These are phyloP conservation scores for Brachionus paranguensis DNA, from an alignment of 1,140 invertebrate species.

Conservation along the genomic window DNA sequence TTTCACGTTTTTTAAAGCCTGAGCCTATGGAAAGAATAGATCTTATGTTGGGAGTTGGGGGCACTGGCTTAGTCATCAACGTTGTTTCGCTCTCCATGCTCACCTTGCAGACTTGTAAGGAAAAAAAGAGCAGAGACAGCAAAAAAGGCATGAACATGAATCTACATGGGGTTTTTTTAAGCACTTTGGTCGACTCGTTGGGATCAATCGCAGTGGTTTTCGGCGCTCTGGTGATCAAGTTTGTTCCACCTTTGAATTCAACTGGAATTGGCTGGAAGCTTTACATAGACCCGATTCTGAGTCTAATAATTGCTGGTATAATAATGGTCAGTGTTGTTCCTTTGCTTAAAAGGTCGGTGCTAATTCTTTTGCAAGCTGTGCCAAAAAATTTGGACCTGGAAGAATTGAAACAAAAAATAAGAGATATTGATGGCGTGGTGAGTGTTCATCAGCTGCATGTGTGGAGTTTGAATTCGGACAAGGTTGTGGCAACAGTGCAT, in stretches of 20 bases:
- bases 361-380: conserved; percentile 59
- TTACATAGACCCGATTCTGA: conserved; percentile 86
- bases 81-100: background rate
- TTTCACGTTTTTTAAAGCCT: conserved; percentile 48
- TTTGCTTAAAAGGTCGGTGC: conserved; percentile 58
- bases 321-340: conserved; percentile 59
- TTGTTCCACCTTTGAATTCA: conserved; percentile 43
- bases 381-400: background rate
- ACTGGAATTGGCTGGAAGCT: conserved; percentile 66
- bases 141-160: conserved; percentile 62
- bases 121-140: background rate
- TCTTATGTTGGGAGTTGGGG: background rate
- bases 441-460: conserved; percentile 62
- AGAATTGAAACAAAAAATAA: background rate
- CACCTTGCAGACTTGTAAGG: background rate
- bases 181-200: conserved; percentile 84
- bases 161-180: conserved; percentile 89
- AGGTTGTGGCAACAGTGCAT: background rate
- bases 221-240: conserved; percentile 72
- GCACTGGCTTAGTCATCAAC: background rate
- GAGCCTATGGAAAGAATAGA: conserved; percentile 40
- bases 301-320: conserved; percentile 59
- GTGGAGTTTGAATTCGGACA: conserved; percentile 57
- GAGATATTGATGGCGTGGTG: conserved; percentile 57
- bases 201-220: conserved; percentile 81